These are phyloP conservation scores for Balanococcus diminutus DNA, from an alignment of 2,888 invertebrate species.

Conservation along the genomic window DNA sequence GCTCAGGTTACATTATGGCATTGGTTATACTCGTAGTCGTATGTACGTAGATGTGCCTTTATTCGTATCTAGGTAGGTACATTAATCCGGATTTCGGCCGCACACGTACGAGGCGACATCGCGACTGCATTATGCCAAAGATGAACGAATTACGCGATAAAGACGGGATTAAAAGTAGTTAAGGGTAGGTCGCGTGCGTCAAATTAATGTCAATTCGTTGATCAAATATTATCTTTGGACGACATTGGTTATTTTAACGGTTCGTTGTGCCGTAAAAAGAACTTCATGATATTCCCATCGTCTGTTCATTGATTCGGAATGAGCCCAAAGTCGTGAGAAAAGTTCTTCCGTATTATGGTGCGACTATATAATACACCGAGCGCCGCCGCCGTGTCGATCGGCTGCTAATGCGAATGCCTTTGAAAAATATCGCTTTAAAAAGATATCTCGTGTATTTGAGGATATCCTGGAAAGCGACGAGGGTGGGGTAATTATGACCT, in stretches of 20 bases:
- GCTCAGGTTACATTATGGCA: no score
- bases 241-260: constrained; percentile 51
- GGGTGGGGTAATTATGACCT: not conserved
- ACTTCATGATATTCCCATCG: not conserved
- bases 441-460: not conserved
- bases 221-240: constrained; percentile 53
- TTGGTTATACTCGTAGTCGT: no score
- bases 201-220: constrained; percentile 54
- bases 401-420: not conserved
- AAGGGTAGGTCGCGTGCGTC: constrained; percentile 51
- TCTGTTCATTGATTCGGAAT: not conserved
- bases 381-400: no score
- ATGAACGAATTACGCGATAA: constrained; percentile 35
- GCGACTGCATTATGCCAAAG: not conserved
- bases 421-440: not conserved
- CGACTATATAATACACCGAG: not conserved
- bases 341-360: not conserved
- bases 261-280: constrained; percentile 41
- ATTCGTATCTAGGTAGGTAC: not conserved
- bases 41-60: no score
- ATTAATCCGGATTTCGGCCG: not conserved
- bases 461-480: not conserved
- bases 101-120: not conserved
- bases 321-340: not conserved
- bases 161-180: constrained; percentile 39